Base-by-base conservation (phyloP, 2,888 invertebrate genomes). In the Archips xylosteana region DNA sequence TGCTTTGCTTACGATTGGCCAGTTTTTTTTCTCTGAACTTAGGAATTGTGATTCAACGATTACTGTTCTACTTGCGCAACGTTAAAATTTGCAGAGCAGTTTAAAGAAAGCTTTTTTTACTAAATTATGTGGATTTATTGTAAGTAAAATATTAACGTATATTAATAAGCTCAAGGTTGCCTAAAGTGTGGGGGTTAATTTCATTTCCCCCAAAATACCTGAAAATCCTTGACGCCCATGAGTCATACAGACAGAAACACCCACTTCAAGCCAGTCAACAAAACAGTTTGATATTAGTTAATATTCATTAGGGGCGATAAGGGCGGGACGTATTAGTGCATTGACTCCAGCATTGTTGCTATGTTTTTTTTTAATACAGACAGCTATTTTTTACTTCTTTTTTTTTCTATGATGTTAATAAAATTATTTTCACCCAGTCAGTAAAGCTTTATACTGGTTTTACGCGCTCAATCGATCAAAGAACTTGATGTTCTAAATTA, bases 241-340 rank as follows among this genome's bases (percentile, higher is more conserved):
- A 92, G 84, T 92, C 91, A 92, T 84, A 85, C 80, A 83, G 79
- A 84, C 80, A 82, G 79, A 84, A 83, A 85, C 84, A 85, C 83
- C 85, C 83, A 86, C 83, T 85, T 82, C 83, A 80, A 83, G 83
- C 87, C 85, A 85, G 81, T 85, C 86, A 83, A 83, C 84, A 83
- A 83, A 81, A 81, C 81, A 80, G 85, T 88, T 89, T 86, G 82
- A 81, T 89, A 90, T 90, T 91, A 87, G 90, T 94, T 92, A 94
- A 93, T 94, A 94, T 94, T 94, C 92, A 93, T 92, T 92, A 93
- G 87, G 81, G 86, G 86, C 85, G 92, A 91, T 91, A 91, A 89
- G 81, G 70, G 79, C 72, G 78, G 59, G 80, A 79, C 82, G 83
- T 85, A 84, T 77, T 77, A 76, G 76, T 75, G 75, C 78, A 77